These are phyloP conservation scores for Octodon degus DNA, from an alignment of 2,113 vertebrate species.

Conservation along the genomic window DNA sequence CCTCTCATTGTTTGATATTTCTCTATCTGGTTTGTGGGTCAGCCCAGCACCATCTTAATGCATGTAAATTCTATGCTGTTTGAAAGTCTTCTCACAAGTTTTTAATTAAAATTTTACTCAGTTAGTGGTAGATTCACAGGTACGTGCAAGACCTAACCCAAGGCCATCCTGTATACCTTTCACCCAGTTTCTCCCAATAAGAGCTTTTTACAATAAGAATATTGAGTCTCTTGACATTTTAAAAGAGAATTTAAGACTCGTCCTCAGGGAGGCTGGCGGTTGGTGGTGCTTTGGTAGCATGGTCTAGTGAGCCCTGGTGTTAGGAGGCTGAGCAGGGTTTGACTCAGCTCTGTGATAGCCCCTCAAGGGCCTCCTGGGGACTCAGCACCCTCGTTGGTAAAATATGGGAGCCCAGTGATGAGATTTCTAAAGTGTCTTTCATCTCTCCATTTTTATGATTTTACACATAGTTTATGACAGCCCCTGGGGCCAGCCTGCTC, in stretches of 20 bases:
- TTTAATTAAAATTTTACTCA: neutral
- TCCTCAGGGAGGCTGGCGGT: neutral
- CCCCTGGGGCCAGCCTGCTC: neutral
- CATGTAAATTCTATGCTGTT: neutral
- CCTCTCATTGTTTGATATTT: neutral
- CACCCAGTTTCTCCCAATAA: neutral
- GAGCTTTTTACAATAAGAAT: neutral
- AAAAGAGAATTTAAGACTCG: neutral
- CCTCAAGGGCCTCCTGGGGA: too few relatives aligned
- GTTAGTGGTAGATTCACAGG: neutral
- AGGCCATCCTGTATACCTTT: neutral
- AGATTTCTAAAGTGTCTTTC: neutral
- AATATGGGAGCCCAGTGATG: neutral
- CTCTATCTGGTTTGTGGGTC: neutral
- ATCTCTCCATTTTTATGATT: neutral
- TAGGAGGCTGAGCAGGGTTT: neutral
- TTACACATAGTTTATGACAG: neutral
- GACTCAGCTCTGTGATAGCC: neutral
- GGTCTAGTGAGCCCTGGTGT: neutral
- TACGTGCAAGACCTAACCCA: neutral
- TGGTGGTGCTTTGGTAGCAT: neutral
- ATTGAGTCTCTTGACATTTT: neutral
- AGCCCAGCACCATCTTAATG: neutral
- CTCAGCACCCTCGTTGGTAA: neutral
- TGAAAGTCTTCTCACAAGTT: neutral